Base-by-base conservation (phyloP, 2,113 vertebrate genomes). In the Penelope pileata region DNA sequence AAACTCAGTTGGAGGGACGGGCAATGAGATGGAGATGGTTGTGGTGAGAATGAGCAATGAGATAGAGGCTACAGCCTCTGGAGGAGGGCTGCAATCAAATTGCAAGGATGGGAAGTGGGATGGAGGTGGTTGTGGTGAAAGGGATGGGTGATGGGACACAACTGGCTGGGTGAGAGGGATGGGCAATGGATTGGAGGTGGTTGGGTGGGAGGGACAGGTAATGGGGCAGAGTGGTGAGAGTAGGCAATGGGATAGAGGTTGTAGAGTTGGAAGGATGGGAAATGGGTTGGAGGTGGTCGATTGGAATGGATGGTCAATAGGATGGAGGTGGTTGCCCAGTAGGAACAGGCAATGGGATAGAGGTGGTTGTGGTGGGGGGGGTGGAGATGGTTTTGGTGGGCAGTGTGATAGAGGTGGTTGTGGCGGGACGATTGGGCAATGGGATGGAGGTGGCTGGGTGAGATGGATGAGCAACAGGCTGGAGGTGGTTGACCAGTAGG, bases 211-310 rank as follows among this genome's bases (percentile, higher is more conserved):
- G 14, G 6, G 7, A 2, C 6, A 9, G 12, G 26, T 23, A 62
- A 38, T 26, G 22, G 50, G 30, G 16, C 43, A 6, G 62, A 30
- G 18, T n/a, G 2, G 2, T 6, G 2, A 24, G 47, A 36, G 9
- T 23, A 11, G 7, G 16, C 14, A 51, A 4, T 11, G 5, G 18
- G 22, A 26, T 29, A n/a, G 14, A 21, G 2, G 9, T 16, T 40
- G 8, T 17, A 54, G 12, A 14, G 3, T 1, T 7, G 56, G 30
- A 40, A 2, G 9, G 9, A 51, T 4, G n/a, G 23, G 16, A 16
- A n/a, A 7, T 40, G 12, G 8, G 30, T 10, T 62, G 16, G 7
- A 32, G 5, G 2, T 32, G 30, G 11, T 29, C 76, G n/a, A 12
- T 10, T 32, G 5, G 78, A 53, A 58, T 5, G 4, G 67, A 42